A percentile compares a stretch with the other conserved stretches of the same genome.
Evolutionary conservation across 1,140 invertebrate genomes (phyloP).

Genomic region (Drosophila santomea): DNA sequence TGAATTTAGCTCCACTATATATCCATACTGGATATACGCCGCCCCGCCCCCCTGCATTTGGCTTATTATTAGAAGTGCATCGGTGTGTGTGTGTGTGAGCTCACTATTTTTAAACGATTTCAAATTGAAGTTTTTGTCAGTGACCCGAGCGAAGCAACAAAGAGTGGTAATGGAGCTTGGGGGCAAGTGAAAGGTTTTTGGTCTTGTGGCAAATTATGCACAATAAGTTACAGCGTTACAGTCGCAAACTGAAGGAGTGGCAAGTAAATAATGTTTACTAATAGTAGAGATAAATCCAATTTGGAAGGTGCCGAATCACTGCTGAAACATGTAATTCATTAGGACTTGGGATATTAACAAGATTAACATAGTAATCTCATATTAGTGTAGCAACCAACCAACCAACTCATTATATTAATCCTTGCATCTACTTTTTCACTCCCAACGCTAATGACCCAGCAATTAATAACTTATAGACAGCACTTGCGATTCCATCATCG

Average conservation of each 20-base stretch:
- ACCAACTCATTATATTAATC: too few species aligned
- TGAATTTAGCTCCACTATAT: conserved; percentile 29
- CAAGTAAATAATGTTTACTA: conserved; percentile 19
- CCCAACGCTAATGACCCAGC: not conserved
- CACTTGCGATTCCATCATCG: conserved; percentile 2
- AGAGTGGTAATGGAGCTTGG: conserved; percentile 12
- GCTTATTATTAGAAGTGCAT: conserved; percentile 46
- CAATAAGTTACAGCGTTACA: conserved; percentile 19
- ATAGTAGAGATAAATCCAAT: not conserved
- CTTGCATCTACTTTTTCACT: not conserved
- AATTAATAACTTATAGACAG: not conserved
- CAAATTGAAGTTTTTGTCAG: conserved; percentile 34
- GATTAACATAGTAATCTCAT: not conserved
- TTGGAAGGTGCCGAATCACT: not conserved
- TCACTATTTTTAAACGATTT: conserved; percentile 56
- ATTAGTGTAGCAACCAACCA: too few species aligned
- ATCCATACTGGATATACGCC: not conserved
- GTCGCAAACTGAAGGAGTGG: conserved; percentile 13
- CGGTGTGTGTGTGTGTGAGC: conserved; percentile 22
- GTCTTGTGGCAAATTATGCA: conserved; percentile 4
- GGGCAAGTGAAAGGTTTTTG: conserved; percentile 59
- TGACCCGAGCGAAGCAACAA: conserved; percentile 5
- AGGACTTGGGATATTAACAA: not conserved
- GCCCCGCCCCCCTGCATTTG: not conserved
- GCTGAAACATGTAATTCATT: not conserved